Evolutionary conservation across 2,888 invertebrate species (phyloP).

Genomic region (Papilio demoleus): DNA sequence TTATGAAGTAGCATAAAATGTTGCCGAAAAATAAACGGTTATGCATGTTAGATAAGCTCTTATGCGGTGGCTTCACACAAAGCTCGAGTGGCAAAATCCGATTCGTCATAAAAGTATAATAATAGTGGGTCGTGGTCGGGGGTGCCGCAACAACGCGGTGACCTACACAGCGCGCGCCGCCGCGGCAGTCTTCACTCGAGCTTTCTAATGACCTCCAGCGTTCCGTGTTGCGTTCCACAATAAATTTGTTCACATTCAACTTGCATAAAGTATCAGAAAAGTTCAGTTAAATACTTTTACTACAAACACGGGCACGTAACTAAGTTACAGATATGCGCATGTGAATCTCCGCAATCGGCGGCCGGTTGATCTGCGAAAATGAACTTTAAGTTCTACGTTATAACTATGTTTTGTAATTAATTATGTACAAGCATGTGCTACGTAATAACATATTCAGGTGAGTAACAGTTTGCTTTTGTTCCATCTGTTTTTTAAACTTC

Average conservation of each 20-base stretch:
- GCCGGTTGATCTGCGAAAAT: constrained; percentile 63
- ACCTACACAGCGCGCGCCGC: constrained; percentile 78
- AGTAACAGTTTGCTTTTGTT: constrained; percentile 49
- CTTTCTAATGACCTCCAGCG: constrained; percentile 83
- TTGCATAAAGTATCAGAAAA: constrained; percentile 55
- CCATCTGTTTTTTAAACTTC: neutral
- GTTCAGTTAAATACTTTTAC: constrained; percentile 25
- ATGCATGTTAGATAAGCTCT: constrained; percentile 44
- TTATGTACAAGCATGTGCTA: constrained; percentile 55
- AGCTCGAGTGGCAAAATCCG: constrained; percentile 75
- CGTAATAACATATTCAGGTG: constrained; percentile 54
- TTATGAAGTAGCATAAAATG: constrained; percentile 22
- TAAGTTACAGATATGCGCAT: constrained; percentile 66
- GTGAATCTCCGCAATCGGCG: constrained; percentile 49
- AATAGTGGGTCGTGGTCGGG: constrained; percentile 81
- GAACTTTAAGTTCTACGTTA: constrained; percentile 69
- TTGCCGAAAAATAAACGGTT: constrained; percentile 24
- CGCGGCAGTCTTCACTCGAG: constrained; percentile 81
- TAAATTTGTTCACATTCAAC: constrained; percentile 59
- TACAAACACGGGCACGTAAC: constrained; percentile 8
- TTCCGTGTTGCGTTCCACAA: constrained; percentile 72
- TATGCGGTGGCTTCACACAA: constrained; percentile 64
- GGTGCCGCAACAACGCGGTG: constrained; percentile 80
- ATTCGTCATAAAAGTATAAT: constrained; percentile 84
- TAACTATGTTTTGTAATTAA: constrained; percentile 74